A percentile compares a stretch with the other conserved stretches of the same genome.
Conservation (phyloP, 1,140 invertebrate genomes). For the Acromyrmex heyeri region DNA sequence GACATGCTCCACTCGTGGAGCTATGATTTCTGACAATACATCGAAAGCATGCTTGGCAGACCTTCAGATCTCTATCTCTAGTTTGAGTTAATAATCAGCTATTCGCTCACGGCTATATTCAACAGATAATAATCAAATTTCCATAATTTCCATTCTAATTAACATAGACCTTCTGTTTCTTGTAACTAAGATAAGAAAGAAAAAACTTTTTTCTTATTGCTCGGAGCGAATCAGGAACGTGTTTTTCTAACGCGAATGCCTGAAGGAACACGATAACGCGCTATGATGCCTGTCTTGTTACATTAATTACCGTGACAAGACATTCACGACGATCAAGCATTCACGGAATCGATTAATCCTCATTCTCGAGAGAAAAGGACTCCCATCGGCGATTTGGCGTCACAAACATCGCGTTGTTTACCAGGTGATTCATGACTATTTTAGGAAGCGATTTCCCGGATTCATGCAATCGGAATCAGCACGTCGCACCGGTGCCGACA, state of each 20-base stretch:
- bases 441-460: constrained; percentile 12
- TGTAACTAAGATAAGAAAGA: constrained; percentile 8
- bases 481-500: not conserved
- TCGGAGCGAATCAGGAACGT: not conserved
- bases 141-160: constrained; percentile 33
- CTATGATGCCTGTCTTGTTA: not conserved
- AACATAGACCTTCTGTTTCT: constrained; percentile 21
- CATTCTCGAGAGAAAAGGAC: not conserved
- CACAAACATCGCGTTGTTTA: constrained; percentile 21
- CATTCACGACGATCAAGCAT: not conserved
- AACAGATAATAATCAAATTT: constrained; percentile 18
- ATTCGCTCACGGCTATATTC: not conserved
- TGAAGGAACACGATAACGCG: constrained; percentile 18
- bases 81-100: constrained; percentile 34
- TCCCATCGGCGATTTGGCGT: not conserved
- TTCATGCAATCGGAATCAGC: not conserved
- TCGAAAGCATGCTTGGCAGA: not conserved
- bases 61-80: constrained; percentile 26
- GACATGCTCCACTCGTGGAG: not conserved
- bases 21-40: constrained; percentile 12
- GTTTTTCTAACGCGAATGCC: not conserved
- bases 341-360: constrained; percentile 20
- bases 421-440: constrained; percentile 18
- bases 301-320: constrained; percentile 11
- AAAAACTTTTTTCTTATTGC: not conserved